A percentile compares a stretch with the other conserved stretches of the same genome.
These are phyloP conservation scores for Nycticryphes semicollaris DNA, from an alignment of 2,113 vertebrate species.

Conservation along the genomic window DNA sequence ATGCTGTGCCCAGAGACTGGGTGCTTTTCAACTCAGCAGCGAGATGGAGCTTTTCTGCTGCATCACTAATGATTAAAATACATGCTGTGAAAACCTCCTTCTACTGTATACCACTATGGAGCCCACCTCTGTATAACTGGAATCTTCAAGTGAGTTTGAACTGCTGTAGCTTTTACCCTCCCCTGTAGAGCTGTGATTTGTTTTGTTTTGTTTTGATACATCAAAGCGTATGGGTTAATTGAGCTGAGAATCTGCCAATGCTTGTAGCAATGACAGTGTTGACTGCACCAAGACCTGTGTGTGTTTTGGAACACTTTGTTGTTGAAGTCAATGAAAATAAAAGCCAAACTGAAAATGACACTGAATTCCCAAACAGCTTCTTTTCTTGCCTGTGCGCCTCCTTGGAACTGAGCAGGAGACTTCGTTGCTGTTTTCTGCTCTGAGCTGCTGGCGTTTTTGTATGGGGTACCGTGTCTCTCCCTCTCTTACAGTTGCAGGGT, in stretches of 20 bases:
- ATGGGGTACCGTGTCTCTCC: not conserved
- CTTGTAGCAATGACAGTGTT: slow-evolving; percentile 61
- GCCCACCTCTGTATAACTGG: not conserved
- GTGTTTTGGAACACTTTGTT: slow-evolving; percentile 53
- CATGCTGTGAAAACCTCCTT: slow-evolving; percentile 61
- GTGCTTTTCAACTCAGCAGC: not conserved
- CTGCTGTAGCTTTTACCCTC: slow-evolving; percentile 58
- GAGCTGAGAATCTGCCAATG: slow-evolving; percentile 33
- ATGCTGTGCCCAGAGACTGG: not conserved
- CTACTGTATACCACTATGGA: not conserved
- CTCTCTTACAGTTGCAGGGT: not conserved
- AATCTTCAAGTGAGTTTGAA: slow-evolving; percentile 36
- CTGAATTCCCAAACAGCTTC: not conserved
- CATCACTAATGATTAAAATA: slow-evolving; percentile 15
- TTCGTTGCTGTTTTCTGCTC: not conserved
- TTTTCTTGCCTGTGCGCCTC: not conserved
- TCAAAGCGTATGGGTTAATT: not conserved
- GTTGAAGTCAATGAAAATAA: slow-evolving; percentile 67
- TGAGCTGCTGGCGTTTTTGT: not conserved
- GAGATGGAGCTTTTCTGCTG: slow-evolving; percentile 33
- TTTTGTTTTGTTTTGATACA: slow-evolving; percentile 45
- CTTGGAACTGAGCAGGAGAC: not conserved
- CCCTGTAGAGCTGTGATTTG: slow-evolving; percentile 52
- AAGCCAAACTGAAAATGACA: slow-evolving; percentile 30
- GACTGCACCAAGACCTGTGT: not conserved